Conservation (phyloP, 2,888 invertebrate species). For the Sphaerophoria rueppellii region DNA sequence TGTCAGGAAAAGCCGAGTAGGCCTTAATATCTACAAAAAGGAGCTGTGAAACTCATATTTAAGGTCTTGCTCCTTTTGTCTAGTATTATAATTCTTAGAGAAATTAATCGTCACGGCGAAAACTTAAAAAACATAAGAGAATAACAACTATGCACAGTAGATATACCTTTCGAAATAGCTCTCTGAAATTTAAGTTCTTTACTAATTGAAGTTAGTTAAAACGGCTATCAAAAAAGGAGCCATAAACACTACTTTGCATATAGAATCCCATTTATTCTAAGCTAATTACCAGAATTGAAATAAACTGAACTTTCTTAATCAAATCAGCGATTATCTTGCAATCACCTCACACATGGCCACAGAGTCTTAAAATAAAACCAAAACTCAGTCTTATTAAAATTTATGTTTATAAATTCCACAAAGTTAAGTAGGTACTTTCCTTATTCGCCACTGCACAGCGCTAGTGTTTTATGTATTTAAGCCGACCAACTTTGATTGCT, state of each 20-base stretch:
- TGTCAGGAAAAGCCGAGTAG: too few species aligned
- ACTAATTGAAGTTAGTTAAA: too few species aligned
- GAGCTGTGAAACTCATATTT: too few species aligned
- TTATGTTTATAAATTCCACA: neutral
- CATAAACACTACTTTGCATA: neutral
- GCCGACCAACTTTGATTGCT: constrained; percentile 22
- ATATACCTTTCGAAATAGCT: too few species aligned
- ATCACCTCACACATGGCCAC: neutral
- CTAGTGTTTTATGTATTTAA: constrained; percentile 21
- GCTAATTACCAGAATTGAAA: neutral
- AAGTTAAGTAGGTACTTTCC: constrained; percentile 6
- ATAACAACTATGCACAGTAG: too few species aligned
- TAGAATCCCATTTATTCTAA: neutral
- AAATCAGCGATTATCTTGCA: neutral
- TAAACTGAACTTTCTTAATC: neutral
- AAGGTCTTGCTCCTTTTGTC: too few species aligned
- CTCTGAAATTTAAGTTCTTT: too few species aligned
- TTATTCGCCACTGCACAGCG: too few species aligned
- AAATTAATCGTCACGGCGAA: too few species aligned
- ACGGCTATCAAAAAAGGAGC: neutral
- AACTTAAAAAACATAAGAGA: too few species aligned
- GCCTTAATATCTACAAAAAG: too few species aligned
- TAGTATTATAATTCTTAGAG: too few species aligned
- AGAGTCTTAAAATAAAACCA: neutral
- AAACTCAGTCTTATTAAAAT: neutral